A percentile compares a stretch with the other conserved stretches of the same genome.
phyloP scores from a whole-genome alignment of 1,140 invertebrate species.

The Formica exsecta region DNA sequence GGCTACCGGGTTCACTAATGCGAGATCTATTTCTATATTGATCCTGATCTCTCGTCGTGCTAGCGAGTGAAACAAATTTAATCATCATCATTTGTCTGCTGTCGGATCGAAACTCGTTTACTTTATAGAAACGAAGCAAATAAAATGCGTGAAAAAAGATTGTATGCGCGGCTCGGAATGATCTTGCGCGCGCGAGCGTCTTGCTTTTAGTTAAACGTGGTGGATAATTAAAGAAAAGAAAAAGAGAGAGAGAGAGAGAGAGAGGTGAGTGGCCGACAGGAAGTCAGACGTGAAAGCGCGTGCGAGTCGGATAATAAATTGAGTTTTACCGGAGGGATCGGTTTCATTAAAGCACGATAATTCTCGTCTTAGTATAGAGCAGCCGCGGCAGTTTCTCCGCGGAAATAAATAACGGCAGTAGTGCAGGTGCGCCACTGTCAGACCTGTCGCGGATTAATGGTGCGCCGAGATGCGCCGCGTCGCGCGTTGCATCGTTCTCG shows the following conservation, averaged over 20 bases:
- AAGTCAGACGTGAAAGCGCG: slow-evolving; percentile 39
- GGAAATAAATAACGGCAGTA: slow-evolving; percentile 62
- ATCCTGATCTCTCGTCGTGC: slow-evolving; percentile 31
- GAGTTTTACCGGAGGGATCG: slow-evolving; percentile 55
- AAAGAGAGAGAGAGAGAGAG: not conserved
- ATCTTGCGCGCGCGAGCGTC: slow-evolving; percentile 19
- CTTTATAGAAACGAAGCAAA: not conserved
- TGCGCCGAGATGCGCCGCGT: not conserved
- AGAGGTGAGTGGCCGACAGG: not conserved
- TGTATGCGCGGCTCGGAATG: not conserved
- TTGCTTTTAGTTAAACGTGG: slow-evolving; percentile 40
- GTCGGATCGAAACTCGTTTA: not conserved
- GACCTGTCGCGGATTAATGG: slow-evolving; percentile 55
- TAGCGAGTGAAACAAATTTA: slow-evolving; percentile 45
- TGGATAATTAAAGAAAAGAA: slow-evolving; percentile 52
- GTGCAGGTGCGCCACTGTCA: slow-evolving; percentile 66
- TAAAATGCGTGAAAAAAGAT: slow-evolving; percentile 47
- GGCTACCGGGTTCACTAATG: not conserved
- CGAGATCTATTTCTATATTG: slow-evolving; percentile 47
- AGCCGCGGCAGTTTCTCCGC: slow-evolving; percentile 39
- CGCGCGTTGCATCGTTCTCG: slow-evolving; percentile 2
- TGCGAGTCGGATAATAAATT: slow-evolving; percentile 52
- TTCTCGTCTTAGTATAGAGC: slow-evolving; percentile 58
- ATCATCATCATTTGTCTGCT: slow-evolving; percentile 16
- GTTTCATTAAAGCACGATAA: slow-evolving; percentile 65